A percentile compares a stretch with the other conserved stretches of the same genome.
phyloP scores from a whole-genome alignment of 2,113 vertebrate species.

The Trematomus loennbergii region DNA sequence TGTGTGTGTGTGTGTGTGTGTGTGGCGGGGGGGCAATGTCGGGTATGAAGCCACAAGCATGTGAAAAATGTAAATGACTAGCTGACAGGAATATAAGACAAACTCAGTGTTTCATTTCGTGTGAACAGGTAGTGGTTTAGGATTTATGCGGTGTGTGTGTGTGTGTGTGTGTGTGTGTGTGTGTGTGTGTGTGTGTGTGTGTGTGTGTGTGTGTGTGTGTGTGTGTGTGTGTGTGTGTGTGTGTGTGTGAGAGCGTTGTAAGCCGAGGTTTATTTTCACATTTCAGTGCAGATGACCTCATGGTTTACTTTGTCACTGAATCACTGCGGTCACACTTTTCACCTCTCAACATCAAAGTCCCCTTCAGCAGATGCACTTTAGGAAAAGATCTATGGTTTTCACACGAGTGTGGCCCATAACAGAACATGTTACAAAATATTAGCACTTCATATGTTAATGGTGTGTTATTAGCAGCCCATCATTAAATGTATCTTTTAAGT shows the following conservation, averaged over 20 bases:
- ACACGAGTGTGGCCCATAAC: neutral
- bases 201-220: conserved; percentile 7
- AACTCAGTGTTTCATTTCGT: conserved; percentile 59
- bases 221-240: conserved; percentile 19
- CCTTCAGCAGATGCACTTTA: conserved; percentile 30
- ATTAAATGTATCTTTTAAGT: conserved; percentile 42
- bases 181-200: neutral
- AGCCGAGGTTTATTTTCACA: conserved; percentile 51
- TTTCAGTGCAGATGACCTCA: conserved; percentile 46
- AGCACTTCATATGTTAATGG: conserved; percentile 46
- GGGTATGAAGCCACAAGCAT: conserved; percentile 59
- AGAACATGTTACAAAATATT: conserved; percentile 14
- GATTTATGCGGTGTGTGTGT: conserved; percentile 39
- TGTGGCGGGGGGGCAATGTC: neutral
- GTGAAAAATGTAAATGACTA: conserved; percentile 63
- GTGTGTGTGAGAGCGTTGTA: neutral
- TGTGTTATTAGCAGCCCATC: conserved; percentile 21
- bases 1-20: conserved; percentile 10
- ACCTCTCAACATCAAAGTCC: conserved; percentile 30
- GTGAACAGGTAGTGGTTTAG: conserved; percentile 36
- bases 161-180: neutral
- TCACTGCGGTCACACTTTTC: conserved; percentile 20
- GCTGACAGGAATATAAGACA: conserved; percentile 42
- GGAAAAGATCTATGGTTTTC: neutral
- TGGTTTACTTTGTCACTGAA: conserved; percentile 57